Base-by-base conservation (phyloP, 2,888 invertebrate genomes). In the Polydesmus complanatus region DNA sequence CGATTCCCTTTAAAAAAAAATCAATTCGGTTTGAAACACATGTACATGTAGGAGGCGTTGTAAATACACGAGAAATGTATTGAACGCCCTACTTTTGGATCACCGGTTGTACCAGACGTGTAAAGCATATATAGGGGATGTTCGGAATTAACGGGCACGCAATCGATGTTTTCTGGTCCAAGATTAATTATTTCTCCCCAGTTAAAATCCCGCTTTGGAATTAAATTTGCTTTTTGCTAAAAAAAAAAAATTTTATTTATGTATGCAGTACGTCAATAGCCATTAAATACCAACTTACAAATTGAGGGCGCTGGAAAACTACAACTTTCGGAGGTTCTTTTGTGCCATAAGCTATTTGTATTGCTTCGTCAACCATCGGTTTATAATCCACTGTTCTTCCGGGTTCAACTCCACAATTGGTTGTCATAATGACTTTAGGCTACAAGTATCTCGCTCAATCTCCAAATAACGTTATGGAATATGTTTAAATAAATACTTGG, bases 101-200 rank as follows among this genome's bases (percentile, higher is more conserved):
- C 90, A 1, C 59, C 64, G 5, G 62, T 62, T 11, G 66, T 76
- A 19, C 75, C 76, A 1, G 93, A 94, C 0, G 95, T 95, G 71
- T 95, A 94, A 2, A 95, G 78, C 63, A 95, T 85, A 70, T 95
- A 95, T 11, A 94, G 74, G 0, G 94, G 90, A 68, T 94, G 88
- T 68, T 88, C 91, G 1, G 94, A 86, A 68, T 88, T 86, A 0
- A 92, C 84, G 0, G 93, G 81, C 0, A 91, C 86, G 71, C 92
- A 92, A 1, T 86, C 83, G 21, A 37, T 37, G 5, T 5, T 37
- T 14, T 37, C 37, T 8, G 37, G 37, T 37, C 37, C 37, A 5
- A 37, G 14, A 37, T 37, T 37, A 8, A 37, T 37, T 14, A 37
- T 14, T 37, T 37, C 37, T 5, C 14, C 14, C 37, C 37, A 37